These are phyloP conservation scores for Megalops cyprinoides DNA, from an alignment of 2,797 vertebrate genomes.

Conservation along the genomic window DNA sequence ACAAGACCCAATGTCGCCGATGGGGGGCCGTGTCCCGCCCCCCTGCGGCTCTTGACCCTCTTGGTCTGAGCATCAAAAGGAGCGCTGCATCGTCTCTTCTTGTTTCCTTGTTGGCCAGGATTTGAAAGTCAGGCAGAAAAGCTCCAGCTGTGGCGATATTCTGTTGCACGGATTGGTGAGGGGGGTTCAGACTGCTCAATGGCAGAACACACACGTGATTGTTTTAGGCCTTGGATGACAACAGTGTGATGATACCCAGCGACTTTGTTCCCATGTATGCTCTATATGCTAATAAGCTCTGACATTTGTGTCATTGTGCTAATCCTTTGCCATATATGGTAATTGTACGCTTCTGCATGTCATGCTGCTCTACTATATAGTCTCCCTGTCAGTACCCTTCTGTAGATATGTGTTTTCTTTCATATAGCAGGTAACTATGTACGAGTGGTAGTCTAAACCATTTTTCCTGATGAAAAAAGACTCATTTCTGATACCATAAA, in stretches of 20 bases:
- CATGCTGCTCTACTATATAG: background rate
- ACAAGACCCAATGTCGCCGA: background rate
- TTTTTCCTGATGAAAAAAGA: no score
- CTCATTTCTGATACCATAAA: no score
- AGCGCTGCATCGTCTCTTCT: slow-evolving; percentile 31
- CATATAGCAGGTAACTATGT: background rate
- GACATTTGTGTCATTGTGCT: slow-evolving; percentile 56
- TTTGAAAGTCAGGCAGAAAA: slow-evolving; percentile 49
- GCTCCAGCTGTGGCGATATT: slow-evolving; percentile 55
- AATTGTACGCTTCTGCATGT: no score
- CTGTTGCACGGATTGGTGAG: background rate
- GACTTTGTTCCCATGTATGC: slow-evolving; percentile 42
- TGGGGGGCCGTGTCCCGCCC: background rate
- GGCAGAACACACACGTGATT: background rate
- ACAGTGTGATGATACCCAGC: slow-evolving; percentile 56
- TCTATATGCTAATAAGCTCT: slow-evolving; percentile 56
- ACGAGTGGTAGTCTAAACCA: no score
- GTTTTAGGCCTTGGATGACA: slow-evolving; percentile 55
- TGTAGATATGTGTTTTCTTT: no score
- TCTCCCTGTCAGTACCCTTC: no score
- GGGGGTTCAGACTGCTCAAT: background rate
- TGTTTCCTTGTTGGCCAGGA: slow-evolving; percentile 55
- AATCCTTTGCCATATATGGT: slow-evolving; percentile 13
- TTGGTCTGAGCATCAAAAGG: background rate
- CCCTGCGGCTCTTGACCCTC: background rate